Evolutionary conservation across 1,140 invertebrate species (phyloP).

Genomic region (Zophobas atratus): DNA sequence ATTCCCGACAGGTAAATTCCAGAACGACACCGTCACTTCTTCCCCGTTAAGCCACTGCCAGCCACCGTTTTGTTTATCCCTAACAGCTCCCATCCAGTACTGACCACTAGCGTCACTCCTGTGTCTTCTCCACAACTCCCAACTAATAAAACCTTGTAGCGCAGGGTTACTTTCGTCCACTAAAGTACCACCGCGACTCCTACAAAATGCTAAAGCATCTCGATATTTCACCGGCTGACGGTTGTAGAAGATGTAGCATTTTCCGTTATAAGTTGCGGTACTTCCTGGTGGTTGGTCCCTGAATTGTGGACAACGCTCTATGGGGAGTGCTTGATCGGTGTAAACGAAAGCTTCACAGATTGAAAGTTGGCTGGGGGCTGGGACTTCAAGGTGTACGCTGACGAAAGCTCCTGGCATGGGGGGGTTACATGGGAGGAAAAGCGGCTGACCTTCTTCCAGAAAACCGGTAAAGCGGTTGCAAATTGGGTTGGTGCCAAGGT

Average conservation of each 20-base stretch:
- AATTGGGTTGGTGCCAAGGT: constrained; percentile 92
- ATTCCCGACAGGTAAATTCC: constrained; percentile 88
- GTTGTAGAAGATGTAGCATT: constrained; percentile 97
- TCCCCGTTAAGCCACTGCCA: constrained; percentile 95
- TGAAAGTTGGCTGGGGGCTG: constrained; percentile 81
- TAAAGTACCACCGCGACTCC: constrained; percentile 82
- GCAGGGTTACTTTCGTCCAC: constrained; percentile 96
- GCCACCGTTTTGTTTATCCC: constrained; percentile 84
- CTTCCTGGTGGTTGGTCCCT: constrained; percentile 92
- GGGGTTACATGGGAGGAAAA: constrained; percentile 94
- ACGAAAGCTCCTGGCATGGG: constrained; percentile 97
- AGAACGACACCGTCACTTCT: constrained; percentile 92
- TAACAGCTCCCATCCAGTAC: constrained; percentile 94
- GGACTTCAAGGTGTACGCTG: constrained; percentile 89
- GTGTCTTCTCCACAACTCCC: constrained; percentile 94
- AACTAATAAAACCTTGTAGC: constrained; percentile 93
- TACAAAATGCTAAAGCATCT: constrained; percentile 87
- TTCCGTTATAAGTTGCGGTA: constrained; percentile 94
- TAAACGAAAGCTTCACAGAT: constrained; percentile 98
- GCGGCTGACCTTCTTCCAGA: constrained; percentile 90
- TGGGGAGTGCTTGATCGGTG: constrained; percentile 94
- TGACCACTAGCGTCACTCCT: constrained; percentile 92
- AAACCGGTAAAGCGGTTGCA: constrained; percentile 92
- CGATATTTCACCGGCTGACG: constrained; percentile 87
- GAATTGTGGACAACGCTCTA: constrained; percentile 94